Conservation (phyloP, 2,113 vertebrate species). For the Girardinichthys multiradiatus region DNA sequence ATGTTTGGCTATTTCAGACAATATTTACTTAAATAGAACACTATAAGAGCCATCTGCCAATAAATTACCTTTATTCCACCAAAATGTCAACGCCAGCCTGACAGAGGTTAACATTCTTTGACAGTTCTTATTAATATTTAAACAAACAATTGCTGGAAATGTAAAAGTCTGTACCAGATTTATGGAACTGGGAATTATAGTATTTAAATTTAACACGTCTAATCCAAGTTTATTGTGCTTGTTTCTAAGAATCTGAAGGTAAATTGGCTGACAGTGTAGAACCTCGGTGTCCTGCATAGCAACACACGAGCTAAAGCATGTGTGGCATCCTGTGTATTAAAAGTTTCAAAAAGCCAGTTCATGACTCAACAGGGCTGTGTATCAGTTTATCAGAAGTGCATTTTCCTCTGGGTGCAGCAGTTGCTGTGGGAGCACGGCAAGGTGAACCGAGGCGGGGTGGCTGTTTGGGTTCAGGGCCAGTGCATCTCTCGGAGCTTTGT, state of each 20-base stretch:
- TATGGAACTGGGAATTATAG: too few species aligned
- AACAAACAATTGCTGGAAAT: neutral
- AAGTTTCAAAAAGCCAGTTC: neutral
- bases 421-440: conserved; percentile 37
- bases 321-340: conserved; percentile 8
- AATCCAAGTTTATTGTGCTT: too few species aligned
- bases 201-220: too few species aligned
- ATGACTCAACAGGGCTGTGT: neutral
- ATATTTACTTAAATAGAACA: neutral
- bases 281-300: neutral
- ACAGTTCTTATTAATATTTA: neutral
- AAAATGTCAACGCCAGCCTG: too few species aligned
- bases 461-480: conserved; percentile 71
- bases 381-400: conserved; percentile 8
- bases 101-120: too few species aligned
- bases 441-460: conserved; percentile 41
- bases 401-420: conserved; percentile 3
- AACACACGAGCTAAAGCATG: conserved; percentile 15
- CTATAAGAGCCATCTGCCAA: too few species aligned
- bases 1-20: neutral
- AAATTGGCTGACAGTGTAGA: neutral
- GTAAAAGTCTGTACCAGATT: neutral
- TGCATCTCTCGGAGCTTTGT: conserved; percentile 67
- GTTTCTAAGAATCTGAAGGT: too few species aligned
- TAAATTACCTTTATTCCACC: too few species aligned